These are phyloP conservation scores for Enhydra lutris DNA, from an alignment of 2,113 vertebrate species.

Conservation along the genomic window DNA sequence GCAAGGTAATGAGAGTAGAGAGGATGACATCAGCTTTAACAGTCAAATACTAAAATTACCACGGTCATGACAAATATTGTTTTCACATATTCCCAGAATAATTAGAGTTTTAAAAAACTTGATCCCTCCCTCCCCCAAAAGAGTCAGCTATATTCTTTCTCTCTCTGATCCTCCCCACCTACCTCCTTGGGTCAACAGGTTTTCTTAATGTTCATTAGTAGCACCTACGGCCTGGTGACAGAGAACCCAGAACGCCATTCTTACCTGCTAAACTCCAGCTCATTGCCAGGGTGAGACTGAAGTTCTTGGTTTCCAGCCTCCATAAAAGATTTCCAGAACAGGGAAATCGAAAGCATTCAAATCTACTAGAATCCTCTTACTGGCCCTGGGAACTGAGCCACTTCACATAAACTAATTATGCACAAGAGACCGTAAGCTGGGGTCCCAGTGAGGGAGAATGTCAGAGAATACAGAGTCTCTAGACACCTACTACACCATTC, in stretches of 20 bases:
- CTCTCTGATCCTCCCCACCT: not conserved
- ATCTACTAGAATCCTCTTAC: constrained; percentile 24
- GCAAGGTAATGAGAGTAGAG: not conserved
- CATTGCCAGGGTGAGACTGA: not conserved
- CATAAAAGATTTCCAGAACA: constrained; percentile 3
- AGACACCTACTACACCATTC: not conserved
- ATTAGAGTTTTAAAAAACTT: not conserved
- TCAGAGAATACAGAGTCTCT: not conserved
- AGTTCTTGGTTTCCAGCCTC: constrained; percentile 36
- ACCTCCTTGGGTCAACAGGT: not conserved
- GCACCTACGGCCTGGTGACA: not conserved
- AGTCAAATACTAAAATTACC: not conserved
- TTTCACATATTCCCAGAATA: not conserved
- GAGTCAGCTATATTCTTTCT: not conserved
- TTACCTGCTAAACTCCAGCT: not conserved
- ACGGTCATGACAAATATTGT: not conserved
- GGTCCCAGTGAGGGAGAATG: not conserved
- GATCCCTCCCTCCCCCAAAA: accelerated
- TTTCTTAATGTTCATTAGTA: not conserved
- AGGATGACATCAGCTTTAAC: not conserved
- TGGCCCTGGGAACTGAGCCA: constrained; percentile 36
- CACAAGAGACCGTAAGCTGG: not conserved
- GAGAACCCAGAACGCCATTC: not conserved
- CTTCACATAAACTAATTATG: constrained; percentile 43
- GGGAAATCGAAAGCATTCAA: not conserved